A percentile compares a stretch with the other conserved stretches of the same genome.
These are phyloP conservation scores for Atractosteus spatula DNA, from an alignment of 2,113 vertebrate genomes.

Conservation along the genomic window DNA sequence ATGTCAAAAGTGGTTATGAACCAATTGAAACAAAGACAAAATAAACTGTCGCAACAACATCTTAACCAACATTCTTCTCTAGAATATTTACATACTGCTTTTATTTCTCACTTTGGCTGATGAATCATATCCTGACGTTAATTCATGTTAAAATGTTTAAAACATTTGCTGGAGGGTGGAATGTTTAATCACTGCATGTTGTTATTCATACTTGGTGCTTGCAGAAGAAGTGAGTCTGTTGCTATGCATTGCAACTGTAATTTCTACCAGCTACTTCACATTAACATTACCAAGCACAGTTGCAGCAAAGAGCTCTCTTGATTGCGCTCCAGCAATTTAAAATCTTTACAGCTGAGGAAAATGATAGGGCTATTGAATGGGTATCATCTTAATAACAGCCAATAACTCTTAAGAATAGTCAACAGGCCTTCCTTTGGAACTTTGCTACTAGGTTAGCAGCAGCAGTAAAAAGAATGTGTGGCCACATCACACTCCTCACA, in stretches of 20 bases:
- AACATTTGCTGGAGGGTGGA: conserved; percentile 33
- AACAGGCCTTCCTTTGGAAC: too few species aligned
- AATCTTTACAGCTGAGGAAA: too few species aligned
- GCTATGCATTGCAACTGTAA: conserved; percentile 27
- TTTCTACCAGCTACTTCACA: conserved; percentile 33
- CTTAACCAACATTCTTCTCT: neutral
- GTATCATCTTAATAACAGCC: too few species aligned
- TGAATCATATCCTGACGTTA: conserved; percentile 45
- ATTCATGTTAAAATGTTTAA: conserved; percentile 40
- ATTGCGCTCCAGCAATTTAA: too few species aligned
- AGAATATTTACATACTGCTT: conserved; percentile 26
- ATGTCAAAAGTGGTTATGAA: conserved; percentile 15
- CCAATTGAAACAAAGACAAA: conserved; percentile 11
- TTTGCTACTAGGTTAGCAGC: neutral
- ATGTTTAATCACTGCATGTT: conserved; percentile 36
- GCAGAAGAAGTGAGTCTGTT: conserved; percentile 18
- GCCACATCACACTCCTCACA: conserved; percentile 12
- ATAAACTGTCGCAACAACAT: conserved; percentile 18
- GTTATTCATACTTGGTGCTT: conserved; percentile 28
- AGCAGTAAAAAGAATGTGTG: neutral
- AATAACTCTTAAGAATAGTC: too few species aligned
- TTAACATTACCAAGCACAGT: conserved; percentile 8
- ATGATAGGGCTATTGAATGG: too few species aligned
- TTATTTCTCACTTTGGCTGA: conserved; percentile 22
- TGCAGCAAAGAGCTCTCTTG: neutral